Conservation (phyloP, 2,888 invertebrate species). For the Hyles lineata region DNA sequence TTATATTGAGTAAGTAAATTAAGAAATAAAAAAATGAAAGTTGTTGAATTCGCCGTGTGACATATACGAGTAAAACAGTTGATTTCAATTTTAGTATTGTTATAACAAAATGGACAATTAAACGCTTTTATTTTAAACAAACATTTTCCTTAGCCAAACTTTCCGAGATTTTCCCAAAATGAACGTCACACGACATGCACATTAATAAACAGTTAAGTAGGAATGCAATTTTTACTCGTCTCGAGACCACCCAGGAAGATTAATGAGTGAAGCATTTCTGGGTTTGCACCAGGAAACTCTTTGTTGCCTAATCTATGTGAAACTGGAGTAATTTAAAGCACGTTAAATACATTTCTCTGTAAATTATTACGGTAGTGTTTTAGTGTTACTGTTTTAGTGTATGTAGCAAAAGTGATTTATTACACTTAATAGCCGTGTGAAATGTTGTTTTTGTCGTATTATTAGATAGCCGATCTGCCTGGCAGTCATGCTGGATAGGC, state of each 20-base stretch:
- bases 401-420: neutral
- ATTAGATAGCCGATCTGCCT: too few species aligned
- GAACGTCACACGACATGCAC: constrained; percentile 40
- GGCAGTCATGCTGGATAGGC: too few species aligned
- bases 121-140: too few species aligned
- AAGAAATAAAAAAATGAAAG: too few species aligned
- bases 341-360: neutral
- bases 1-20: too few species aligned
- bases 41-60: too few species aligned
- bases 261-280: constrained; percentile 18
- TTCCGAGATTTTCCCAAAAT: constrained; percentile 41
- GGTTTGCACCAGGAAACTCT: neutral
- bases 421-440: too few species aligned
- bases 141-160: neutral
- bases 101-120: too few species aligned
- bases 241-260: constrained; percentile 56
- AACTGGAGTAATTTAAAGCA: neutral
- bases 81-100: too few species aligned
- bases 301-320: constrained; percentile 1
- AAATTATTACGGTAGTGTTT: neutral
- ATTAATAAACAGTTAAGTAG: constrained; percentile 53
- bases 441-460: too few species aligned
- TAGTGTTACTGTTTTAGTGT: neutral
- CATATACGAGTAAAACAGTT: too few species aligned
- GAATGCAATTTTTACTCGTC: constrained; percentile 53